Evolutionary conservation across 2,113 vertebrate genomes (phyloP).

Genomic region (Myotis lucifugus): DNA sequence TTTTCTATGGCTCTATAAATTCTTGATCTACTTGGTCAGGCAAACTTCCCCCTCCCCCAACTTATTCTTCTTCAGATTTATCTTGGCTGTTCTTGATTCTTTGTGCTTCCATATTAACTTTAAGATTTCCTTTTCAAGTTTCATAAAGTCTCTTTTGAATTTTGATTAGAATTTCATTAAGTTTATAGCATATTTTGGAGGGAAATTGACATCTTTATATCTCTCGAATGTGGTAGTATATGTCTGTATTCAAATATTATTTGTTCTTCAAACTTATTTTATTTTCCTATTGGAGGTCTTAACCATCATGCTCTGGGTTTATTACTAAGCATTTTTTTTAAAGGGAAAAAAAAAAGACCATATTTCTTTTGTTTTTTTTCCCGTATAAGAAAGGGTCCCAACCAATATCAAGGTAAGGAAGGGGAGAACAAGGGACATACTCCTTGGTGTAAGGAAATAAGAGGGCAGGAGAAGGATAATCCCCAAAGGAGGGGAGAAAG

Average conservation of each 20-base stretch:
- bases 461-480: neutral
- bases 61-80: slow-evolving; percentile 50
- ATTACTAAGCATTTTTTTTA: neutral
- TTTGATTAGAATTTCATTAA: slow-evolving; percentile 41
- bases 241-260: neutral
- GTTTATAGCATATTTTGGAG: neutral
- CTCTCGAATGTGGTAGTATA: neutral
- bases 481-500: neutral
- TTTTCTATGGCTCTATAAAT: slow-evolving; percentile 60
- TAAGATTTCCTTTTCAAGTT: slow-evolving; percentile 54
- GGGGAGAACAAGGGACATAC: neutral
- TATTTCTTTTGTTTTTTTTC: slow-evolving; percentile 54
- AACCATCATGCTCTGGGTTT: slow-evolving; percentile 21
- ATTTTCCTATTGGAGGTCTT: slow-evolving; percentile 28
- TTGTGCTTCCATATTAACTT: slow-evolving; percentile 50
- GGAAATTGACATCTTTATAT: neutral
- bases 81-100: slow-evolving; percentile 34
- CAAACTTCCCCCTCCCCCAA: neutral
- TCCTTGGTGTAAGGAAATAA: slow-evolving; percentile 47
- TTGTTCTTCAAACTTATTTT: slow-evolving; percentile 47
- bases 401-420: slow-evolving; percentile 40
- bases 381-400: slow-evolving; percentile 70
- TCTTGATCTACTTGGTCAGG: slow-evolving; percentile 54
- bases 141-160: slow-evolving; percentile 33
- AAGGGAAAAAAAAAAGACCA: too few species aligned